Evolutionary conservation across 2,888 invertebrate genomes (phyloP).

Genomic region (Aelia acuminata): DNA sequence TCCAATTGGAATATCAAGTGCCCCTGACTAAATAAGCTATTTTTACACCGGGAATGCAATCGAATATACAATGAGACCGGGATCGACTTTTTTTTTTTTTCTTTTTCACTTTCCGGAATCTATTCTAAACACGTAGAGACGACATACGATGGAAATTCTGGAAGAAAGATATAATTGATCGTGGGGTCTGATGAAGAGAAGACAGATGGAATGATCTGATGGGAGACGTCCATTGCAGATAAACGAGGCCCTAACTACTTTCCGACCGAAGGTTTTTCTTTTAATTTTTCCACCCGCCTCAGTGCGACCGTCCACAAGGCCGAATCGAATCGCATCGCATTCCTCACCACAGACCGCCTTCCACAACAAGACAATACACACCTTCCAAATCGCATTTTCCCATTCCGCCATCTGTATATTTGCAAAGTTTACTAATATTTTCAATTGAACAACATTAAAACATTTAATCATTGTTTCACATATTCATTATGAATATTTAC

Average conservation of each 20-base stretch:
- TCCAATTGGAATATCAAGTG: constrained; percentile 5
- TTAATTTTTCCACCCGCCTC: constrained; percentile 22
- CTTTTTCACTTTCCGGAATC: not conserved
- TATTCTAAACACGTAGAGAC: not conserved
- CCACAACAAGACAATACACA: constrained; percentile 8
- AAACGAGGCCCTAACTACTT: not conserved
- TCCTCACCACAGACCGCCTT: constrained; percentile 10
- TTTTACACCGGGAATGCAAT: not conserved
- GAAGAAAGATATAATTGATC: constrained; percentile 20
- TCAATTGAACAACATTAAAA: not conserved
- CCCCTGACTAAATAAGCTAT: constrained; percentile 20
- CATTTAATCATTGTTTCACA: not conserved
- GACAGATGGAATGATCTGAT: not conserved
- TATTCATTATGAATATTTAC: not conserved
- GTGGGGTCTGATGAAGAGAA: not conserved
- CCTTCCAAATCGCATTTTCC: constrained; percentile 4
- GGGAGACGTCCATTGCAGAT: not conserved
- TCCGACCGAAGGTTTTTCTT: constrained; percentile 32
- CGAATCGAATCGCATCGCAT: constrained; percentile 41
- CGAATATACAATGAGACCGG: not conserved
- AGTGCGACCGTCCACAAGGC: constrained; percentile 2
- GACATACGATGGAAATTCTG: constrained; percentile 10
- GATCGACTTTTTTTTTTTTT: too few relatives aligned
- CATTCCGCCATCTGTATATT: not conserved
- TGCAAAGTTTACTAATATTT: not conserved